Base-by-base conservation (phyloP, 2,113 vertebrate genomes). In the Colinus virginianus region DNA sequence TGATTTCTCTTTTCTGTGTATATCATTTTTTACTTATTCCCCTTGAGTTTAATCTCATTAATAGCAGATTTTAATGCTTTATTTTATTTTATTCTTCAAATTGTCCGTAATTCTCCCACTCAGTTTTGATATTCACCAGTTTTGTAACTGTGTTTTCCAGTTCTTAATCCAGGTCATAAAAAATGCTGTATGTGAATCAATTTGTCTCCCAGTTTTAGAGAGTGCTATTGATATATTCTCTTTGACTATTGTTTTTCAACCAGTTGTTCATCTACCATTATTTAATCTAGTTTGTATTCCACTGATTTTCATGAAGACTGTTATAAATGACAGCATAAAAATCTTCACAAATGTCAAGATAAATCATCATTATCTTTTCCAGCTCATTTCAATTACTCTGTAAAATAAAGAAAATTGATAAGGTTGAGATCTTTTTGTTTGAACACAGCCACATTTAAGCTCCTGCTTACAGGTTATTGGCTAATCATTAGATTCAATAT, bases 371-470 rank as follows among this genome's bases (percentile, higher is more conserved):
- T 90, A 87, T 76, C 40, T 91, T 26, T 66, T 89, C 59, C 9
- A 66, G 48, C 5, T 82, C 79, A 84, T 85, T 89, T 49, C 63
- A 91, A 70, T 69, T 66, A 74, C 23, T 84, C 23, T 74, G 36
- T 82, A 49, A 92, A 72, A 64, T 42, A 83, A 66, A 81, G 23
- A 88, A 87, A 78, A 87, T 76, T 82, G 12, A 86, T 74, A 45
- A 22, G 3, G 7, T 53, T 93, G 34, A 89, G 78, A 92, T 82
- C 0, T 61, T 69, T 94, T 94, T 74, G 16, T 53, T 68, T 90
- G 63, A 59, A 74, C 45, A 87, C 84, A 89, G 42, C 7, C 12
- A 32, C 18, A 4, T 89, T 94, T 92, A 48, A 69, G n/a, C 82
- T 75, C 13, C 30, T 58, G 16, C 4, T 79, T 77, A 71, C 12